A percentile compares a stretch with the other conserved stretches of the same genome.
phyloP scores from a whole-genome alignment of 2,113 vertebrate genomes.

The Catagonus wagneri region DNA sequence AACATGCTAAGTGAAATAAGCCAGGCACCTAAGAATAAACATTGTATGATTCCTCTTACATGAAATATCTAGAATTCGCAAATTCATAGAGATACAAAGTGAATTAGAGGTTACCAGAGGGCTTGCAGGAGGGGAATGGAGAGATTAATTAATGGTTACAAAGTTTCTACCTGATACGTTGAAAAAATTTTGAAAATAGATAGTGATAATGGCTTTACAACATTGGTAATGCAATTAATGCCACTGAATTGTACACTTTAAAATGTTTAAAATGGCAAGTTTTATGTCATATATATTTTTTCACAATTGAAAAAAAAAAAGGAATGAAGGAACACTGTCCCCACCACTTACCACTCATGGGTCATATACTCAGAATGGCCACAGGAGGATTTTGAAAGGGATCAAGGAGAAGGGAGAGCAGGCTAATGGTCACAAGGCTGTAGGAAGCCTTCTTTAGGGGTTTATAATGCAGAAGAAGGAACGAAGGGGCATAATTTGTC shows the following conservation, averaged over 20 bases:
- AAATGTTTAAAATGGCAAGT: background rate
- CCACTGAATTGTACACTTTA: too few species aligned
- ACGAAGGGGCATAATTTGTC: background rate
- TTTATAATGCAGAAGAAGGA: background rate
- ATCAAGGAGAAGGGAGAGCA: background rate
- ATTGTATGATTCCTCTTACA: background rate
- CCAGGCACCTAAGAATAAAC: background rate
- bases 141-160: background rate
- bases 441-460: background rate
- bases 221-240: background rate
- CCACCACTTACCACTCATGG: background rate
- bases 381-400: background rate
- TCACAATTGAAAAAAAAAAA: background rate
- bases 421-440: background rate
- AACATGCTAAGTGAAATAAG: background rate
- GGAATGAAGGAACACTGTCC: background rate
- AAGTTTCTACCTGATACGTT: background rate
- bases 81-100: background rate
- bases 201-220: background rate
- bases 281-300: background rate
- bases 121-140: background rate
- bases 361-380: background rate
- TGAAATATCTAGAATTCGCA: background rate
- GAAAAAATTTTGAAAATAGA: background rate
- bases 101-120: background rate